These are phyloP conservation scores for Lochmaea crataegi DNA, from an alignment of 2,888 invertebrate genomes.

Conservation along the genomic window DNA sequence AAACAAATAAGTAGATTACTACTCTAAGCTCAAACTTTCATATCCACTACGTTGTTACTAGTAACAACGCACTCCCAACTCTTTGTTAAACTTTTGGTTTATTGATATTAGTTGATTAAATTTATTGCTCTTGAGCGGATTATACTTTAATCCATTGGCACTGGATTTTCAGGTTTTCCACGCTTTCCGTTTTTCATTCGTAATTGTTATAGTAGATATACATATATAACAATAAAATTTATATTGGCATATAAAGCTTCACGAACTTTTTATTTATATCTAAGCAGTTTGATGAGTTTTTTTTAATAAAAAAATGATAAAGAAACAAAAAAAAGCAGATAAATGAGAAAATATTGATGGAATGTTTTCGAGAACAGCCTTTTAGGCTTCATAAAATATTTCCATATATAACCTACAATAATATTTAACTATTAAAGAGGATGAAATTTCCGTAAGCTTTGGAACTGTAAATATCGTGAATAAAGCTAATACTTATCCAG, in stretches of 20 bases:
- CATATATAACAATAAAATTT: too few species aligned
- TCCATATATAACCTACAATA: not conserved
- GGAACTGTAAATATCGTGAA: not conserved
- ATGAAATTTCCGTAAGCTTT: not conserved
- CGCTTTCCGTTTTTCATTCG: too few species aligned
- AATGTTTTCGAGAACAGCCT: too few species aligned
- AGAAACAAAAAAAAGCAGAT: too few species aligned
- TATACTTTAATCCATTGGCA: not conserved
- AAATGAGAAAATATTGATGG: too few species aligned
- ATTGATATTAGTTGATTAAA: conserved; percentile 13
- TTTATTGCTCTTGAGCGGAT: not conserved
- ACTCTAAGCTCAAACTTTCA: too few species aligned
- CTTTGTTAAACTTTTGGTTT: not conserved
- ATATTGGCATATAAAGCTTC: too few species aligned
- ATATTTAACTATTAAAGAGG: not conserved
- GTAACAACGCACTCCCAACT: not conserved
- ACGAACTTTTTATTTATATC: too few species aligned
- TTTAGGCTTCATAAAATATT: not conserved
- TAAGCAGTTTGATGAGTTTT: too few species aligned
- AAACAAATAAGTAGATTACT: too few species aligned
- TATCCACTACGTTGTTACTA: not conserved
- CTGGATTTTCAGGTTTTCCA: not conserved
- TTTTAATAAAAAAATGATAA: too few species aligned
- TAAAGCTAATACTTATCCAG: not conserved
- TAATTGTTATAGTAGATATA: too few species aligned